Conservation (phyloP, 2,113 vertebrate species). For the Eretmochelys imbricata region DNA sequence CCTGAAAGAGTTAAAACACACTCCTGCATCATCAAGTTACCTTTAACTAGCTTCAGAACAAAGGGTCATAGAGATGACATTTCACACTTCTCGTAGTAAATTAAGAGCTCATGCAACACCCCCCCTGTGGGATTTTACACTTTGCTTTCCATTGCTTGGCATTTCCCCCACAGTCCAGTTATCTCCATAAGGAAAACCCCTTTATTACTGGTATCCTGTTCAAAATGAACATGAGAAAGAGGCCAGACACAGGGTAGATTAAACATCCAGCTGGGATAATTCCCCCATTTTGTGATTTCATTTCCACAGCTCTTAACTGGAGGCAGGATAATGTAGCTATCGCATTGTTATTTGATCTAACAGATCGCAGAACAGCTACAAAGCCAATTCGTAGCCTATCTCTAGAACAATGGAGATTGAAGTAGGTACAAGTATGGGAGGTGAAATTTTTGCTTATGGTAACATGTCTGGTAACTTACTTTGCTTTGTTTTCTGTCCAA, state of each 20-base stretch:
- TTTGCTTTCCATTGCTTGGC: background rate
- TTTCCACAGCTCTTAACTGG: background rate
- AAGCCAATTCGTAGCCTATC: background rate
- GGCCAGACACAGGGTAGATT: slow-evolving; percentile 29
- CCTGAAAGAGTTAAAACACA: slow-evolving; percentile 74
- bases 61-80: background rate
- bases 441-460: background rate
- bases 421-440: background rate
- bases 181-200: background rate
- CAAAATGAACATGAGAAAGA: slow-evolving; percentile 5
- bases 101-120: slow-evolving; percentile 21
- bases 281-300: slow-evolving; percentile 22
- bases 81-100: slow-evolving; percentile 45
- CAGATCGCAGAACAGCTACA: background rate
- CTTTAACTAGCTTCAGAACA: slow-evolving; percentile 26
- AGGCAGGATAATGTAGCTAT: background rate
- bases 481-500: slow-evolving; percentile 98
- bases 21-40: background rate
- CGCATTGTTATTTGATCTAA: background rate
- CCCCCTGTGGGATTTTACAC: background rate
- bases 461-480: slow-evolving; percentile 81
- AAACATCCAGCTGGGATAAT: background rate
- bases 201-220: background rate
- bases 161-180: background rate
- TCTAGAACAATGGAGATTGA: background rate